A percentile compares a stretch with the other conserved stretches of the same genome.
Evolutionary conservation across 2,888 invertebrate genomes (phyloP).

Genomic region (Aphodius granarius): DNA sequence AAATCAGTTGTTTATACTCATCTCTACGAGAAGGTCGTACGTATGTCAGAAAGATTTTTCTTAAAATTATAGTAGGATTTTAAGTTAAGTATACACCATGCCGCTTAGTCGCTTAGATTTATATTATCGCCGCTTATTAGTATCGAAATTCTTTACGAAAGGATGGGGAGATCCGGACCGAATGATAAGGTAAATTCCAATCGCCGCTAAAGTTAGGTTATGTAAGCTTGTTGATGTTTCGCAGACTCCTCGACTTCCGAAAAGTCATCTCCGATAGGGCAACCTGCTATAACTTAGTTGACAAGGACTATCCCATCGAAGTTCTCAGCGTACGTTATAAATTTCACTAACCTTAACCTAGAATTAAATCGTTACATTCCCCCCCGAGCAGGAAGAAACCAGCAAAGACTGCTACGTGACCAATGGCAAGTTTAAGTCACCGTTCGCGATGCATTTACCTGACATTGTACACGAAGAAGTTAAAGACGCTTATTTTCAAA

Average conservation of each 20-base stretch:
- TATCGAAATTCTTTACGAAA: slow-evolving; percentile 91
- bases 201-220: slow-evolving; percentile 14
- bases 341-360: neutral
- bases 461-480: slow-evolving; percentile 85
- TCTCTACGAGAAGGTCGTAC: neutral
- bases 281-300: slow-evolving; percentile 78
- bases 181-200: slow-evolving; percentile 66
- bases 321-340: slow-evolving; percentile 75
- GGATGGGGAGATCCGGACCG: slow-evolving; percentile 96
- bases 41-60: neutral
- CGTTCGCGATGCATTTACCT: slow-evolving; percentile 80
- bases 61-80: neutral
- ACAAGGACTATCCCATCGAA: slow-evolving; percentile 80
- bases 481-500: slow-evolving; percentile 82
- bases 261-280: slow-evolving; percentile 84
- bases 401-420: slow-evolving; percentile 72
- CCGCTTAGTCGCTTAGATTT: slow-evolving; percentile 65
- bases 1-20: neutral
- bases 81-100: slow-evolving; percentile 36
- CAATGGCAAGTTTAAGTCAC: slow-evolving; percentile 87
- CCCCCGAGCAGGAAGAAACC: slow-evolving; percentile 65
- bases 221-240: slow-evolving; percentile 16
- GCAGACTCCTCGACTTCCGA: slow-evolving; percentile 87
- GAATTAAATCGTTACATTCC: neutral
- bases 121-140: slow-evolving; percentile 81